Evolutionary conservation across 2,797 vertebrate genomes (phyloP).

Genomic region (Rhynchotus rufescens): DNA sequence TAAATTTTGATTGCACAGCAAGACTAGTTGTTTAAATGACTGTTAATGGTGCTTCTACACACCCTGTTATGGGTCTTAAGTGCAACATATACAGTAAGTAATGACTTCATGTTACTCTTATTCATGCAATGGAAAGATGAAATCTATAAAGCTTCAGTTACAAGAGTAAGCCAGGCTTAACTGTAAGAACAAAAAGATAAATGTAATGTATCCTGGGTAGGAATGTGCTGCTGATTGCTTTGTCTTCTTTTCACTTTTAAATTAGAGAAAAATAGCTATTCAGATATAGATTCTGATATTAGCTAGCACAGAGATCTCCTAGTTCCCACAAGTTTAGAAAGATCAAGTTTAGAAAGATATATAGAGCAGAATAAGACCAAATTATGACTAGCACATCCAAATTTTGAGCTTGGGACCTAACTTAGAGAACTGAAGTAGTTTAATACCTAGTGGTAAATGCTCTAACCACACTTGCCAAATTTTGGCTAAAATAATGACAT

Average conservation of each 20-base stretch:
- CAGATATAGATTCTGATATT: neutral
- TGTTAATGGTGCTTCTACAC: neutral
- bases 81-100: neutral
- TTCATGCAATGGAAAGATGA: neutral
- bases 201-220: neutral
- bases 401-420: neutral
- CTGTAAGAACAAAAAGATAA: neutral
- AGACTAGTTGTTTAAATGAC: neutral
- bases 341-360: neutral
- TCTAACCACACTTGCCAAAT: neutral
- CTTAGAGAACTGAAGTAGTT: neutral
- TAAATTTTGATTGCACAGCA: neutral
- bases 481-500: neutral
- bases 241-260: neutral
- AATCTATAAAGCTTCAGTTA: neutral
- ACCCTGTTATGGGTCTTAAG: neutral
- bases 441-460: neutral
- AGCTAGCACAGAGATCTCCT: neutral
- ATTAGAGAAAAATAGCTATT: neutral
- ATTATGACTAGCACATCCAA: neutral
- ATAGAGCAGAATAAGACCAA: neutral
- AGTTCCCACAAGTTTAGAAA: neutral
- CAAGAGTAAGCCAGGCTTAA: rapidly evolving
- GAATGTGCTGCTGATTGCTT: neutral
- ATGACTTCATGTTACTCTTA: neutral